Evolutionary conservation across 2,888 invertebrate species (phyloP).

Genomic region (Heliconius cydno): DNA sequence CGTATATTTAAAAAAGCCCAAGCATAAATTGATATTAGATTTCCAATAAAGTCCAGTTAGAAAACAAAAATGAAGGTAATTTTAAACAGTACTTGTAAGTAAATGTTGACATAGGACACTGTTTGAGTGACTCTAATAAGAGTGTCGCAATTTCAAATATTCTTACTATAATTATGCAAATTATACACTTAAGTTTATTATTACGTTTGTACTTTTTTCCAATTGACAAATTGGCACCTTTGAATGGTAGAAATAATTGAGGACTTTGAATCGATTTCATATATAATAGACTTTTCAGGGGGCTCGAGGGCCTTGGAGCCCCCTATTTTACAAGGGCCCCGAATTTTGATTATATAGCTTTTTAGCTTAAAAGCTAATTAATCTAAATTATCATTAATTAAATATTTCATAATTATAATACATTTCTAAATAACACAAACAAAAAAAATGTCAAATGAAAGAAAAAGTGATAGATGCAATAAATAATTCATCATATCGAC

Average conservation of each 20-base stretch:
- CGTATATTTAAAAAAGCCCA: not conserved
- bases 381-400: no score
- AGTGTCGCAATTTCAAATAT: conserved; percentile 45
- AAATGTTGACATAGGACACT: conserved; percentile 53
- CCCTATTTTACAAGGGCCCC: no score
- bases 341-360: no score
- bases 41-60: not conserved
- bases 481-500: conserved; percentile 54
- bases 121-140: conserved; percentile 45
- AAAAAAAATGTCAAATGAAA: no score
- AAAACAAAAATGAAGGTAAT: not conserved
- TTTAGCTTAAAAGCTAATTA: no score
- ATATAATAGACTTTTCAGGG: no score
- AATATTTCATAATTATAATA: no score
- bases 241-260: conserved; percentile 29
- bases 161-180: conserved; percentile 42
- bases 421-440: no score
- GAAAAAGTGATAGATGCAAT: conserved; percentile 47
- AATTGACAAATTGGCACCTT: conserved; percentile 42
- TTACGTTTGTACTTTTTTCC: conserved; percentile 27
- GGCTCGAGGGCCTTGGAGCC: no score
- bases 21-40: not conserved
- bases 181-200: conserved; percentile 30
- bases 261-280: not conserved
- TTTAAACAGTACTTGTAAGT: conserved; percentile 39